phyloP scores from a whole-genome alignment of 2,888 invertebrate species.

The Sphinx pinastri region DNA sequence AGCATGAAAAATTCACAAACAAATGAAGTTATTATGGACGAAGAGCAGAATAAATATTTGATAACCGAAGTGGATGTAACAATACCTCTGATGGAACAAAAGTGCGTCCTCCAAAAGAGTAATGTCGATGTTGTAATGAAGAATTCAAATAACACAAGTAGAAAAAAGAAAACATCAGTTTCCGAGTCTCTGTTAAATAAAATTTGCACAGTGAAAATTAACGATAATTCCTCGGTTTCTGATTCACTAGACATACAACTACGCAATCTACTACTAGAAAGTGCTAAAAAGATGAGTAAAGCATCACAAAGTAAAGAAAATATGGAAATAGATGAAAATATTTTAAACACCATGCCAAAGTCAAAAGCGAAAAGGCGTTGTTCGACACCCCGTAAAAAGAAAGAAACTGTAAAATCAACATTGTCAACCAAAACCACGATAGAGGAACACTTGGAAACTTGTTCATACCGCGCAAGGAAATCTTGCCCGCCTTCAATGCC shows the following conservation, averaged over 20 bases:
- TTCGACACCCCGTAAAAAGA: constrained; percentile 63
- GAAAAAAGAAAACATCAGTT: constrained; percentile 34
- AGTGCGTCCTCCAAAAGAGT: constrained; percentile 51
- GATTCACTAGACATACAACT: constrained; percentile 64
- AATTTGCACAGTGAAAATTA: constrained; percentile 52
- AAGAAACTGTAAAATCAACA: constrained; percentile 43
- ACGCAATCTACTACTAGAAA: constrained; percentile 64
- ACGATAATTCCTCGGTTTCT: constrained; percentile 52
- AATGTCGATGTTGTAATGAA: constrained; percentile 44
- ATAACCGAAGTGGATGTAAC: constrained; percentile 59
- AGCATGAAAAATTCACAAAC: constrained; percentile 53
- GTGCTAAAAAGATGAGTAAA: constrained; percentile 60
- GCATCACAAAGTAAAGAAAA: constrained; percentile 14
- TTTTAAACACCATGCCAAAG: constrained; percentile 5
- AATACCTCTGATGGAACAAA: constrained; percentile 66
- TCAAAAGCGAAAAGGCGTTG: constrained; percentile 53
- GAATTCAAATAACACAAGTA: constrained; percentile 32
- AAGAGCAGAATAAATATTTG: constrained; percentile 51
- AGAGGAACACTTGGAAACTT: constrained; percentile 63
- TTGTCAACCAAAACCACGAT: constrained; percentile 55
- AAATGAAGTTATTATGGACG: constrained; percentile 37
- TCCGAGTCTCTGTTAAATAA: constrained; percentile 59
- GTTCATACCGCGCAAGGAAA: constrained; percentile 52
- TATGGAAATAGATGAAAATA: constrained; percentile 15
- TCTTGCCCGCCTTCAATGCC: constrained; percentile 64